Conservation (phyloP, 2,113 vertebrate species). For the Rhinoderma darwinii region DNA sequence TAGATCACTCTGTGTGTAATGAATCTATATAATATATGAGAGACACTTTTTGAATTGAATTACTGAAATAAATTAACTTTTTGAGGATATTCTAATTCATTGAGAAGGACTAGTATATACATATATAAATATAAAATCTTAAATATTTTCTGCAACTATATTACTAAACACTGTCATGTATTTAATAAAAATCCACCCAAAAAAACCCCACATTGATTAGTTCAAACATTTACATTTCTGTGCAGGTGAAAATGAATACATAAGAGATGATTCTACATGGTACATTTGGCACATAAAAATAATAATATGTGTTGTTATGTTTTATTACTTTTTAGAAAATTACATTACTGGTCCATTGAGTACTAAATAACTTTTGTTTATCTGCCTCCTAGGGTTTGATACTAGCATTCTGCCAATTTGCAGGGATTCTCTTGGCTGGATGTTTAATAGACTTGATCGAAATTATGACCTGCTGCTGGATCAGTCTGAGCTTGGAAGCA, state of each 20-base stretch:
- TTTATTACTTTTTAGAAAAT: constrained; percentile 29
- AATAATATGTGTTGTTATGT: constrained; percentile 4
- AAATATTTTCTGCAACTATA: background rate
- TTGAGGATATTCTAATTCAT: too few relatives aligned
- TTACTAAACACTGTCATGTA: background rate
- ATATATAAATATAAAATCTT: too few relatives aligned
- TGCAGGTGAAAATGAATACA: background rate
- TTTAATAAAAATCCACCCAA: background rate
- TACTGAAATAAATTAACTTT: too few relatives aligned
- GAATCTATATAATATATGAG: too few relatives aligned
- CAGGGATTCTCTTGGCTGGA: constrained; percentile 95
- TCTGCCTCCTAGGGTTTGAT: constrained; percentile 81
- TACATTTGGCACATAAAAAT: background rate
- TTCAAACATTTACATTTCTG: background rate
- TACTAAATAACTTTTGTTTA: constrained; percentile 45
- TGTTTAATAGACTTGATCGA: constrained; percentile 94
- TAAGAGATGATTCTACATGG: background rate
- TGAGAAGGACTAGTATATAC: too few relatives aligned
- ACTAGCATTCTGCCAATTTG: constrained; percentile 88
- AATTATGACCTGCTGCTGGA: constrained; percentile 94
- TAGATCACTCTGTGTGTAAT: too few relatives aligned
- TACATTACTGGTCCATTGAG: constrained; percentile 27
- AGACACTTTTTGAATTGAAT: too few relatives aligned
- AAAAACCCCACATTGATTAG: background rate
- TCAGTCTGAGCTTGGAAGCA: constrained; percentile 89